phyloP scores from a whole-genome alignment of 2,888 invertebrate genomes.

The Opisthograptis luteolata region DNA sequence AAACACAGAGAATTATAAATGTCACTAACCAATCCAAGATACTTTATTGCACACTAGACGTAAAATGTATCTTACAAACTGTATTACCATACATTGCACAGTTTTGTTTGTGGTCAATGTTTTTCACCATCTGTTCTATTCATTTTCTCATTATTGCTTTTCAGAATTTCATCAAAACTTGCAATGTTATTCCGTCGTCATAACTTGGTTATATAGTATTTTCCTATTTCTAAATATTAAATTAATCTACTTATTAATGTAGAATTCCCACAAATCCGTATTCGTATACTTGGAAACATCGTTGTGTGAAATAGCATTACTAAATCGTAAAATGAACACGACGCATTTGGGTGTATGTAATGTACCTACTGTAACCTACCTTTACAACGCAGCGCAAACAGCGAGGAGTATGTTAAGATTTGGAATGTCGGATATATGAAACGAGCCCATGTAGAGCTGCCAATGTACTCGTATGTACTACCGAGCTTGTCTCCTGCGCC shows the following conservation, averaged over 20 bases:
- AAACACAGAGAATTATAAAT: neutral
- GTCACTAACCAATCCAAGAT: no score
- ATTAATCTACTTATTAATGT: neutral
- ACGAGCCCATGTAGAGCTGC: conserved; percentile 46
- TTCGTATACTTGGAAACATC: conserved; percentile 5
- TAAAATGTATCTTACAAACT: no score
- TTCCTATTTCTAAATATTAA: neutral
- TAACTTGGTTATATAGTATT: no score
- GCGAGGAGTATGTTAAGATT: conserved; percentile 49
- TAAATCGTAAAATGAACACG: conserved; percentile 67
- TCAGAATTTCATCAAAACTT: no score
- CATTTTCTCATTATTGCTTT: no score
- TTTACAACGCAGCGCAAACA: conserved; percentile 13
- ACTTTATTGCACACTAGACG: no score
- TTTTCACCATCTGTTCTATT: no score
- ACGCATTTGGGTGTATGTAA: conserved; percentile 36
- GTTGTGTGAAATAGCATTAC: conserved; percentile 48
- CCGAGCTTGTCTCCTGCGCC: conserved; percentile 55
- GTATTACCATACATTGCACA: no score
- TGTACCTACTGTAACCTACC: no score
- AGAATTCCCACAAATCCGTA: neutral
- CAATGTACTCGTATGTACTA: conserved; percentile 53
- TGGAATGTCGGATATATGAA: conserved; percentile 61
- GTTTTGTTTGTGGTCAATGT: no score
- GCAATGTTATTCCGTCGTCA: no score